Evolutionary conservation across 2,113 vertebrate genomes (phyloP).

Genomic region (Notechis scutatus): DNA sequence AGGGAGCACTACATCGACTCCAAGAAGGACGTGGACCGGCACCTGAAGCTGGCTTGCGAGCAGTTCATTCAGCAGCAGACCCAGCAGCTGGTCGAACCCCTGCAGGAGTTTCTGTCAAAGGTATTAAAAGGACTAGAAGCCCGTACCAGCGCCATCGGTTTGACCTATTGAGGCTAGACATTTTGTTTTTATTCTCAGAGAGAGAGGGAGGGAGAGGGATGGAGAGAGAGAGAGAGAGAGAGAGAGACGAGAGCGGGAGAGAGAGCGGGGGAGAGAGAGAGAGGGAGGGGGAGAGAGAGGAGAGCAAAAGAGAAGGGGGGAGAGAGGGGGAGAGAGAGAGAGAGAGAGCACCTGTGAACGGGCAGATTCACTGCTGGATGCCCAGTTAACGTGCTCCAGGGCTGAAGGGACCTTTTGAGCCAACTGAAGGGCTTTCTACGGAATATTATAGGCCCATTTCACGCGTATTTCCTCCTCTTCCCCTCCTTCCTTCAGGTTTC

Average conservation of each 20-base stretch:
- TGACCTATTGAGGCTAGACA: background rate
- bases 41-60: slow-evolving; percentile 94
- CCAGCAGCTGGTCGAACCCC: slow-evolving; percentile 84
- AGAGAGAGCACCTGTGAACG: background rate
- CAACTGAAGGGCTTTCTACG: background rate
- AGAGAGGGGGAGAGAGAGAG: too few relatives aligned
- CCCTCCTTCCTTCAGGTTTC: slow-evolving; percentile 74
- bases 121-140: slow-evolving; percentile 62
- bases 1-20: slow-evolving; percentile 98
- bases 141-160: background rate
- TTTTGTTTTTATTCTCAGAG: background rate
- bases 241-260: too few relatives aligned
- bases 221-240: too few relatives aligned
- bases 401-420: background rate
- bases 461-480: background rate
- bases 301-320: too few relatives aligned
- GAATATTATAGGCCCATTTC: background rate
- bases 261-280: too few relatives aligned
- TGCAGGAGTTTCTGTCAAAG: slow-evolving; percentile 96
- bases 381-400: background rate
- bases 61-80: slow-evolving; percentile 98
- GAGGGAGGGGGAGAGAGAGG: too few relatives aligned
- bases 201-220: background rate
- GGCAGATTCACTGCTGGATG: background rate
- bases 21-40: slow-evolving; percentile 96